These are phyloP conservation scores for Poecilia wingei DNA, from an alignment of 2,797 vertebrate species.

Conservation along the genomic window DNA sequence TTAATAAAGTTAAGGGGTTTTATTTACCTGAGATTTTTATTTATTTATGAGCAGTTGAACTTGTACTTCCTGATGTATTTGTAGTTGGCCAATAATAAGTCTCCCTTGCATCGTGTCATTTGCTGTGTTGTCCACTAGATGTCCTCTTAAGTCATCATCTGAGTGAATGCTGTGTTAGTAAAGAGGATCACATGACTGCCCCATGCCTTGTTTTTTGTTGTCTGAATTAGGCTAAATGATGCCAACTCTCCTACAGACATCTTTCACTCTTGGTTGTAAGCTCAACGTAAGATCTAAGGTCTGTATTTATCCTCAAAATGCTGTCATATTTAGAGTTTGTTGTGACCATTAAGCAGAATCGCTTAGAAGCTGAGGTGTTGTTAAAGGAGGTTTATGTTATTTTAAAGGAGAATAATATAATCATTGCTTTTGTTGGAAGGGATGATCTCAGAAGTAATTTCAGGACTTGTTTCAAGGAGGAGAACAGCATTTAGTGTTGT, in stretches of 20 bases:
- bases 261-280: neutral
- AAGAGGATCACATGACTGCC: constrained; percentile 41
- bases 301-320: constrained; percentile 5
- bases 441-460: neutral
- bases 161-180: constrained; percentile 8
- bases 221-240: constrained; percentile 27
- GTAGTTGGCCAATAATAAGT: neutral
- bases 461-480: neutral
- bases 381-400: neutral
- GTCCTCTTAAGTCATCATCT: constrained; percentile 53
- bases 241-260: constrained; percentile 7
- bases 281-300: neutral
- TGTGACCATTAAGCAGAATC: neutral
- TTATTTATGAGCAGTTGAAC: neutral
- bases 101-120: neutral
- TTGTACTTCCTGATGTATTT: neutral
- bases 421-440: neutral
- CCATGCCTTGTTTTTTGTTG: constrained; percentile 34
- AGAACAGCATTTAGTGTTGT: neutral
- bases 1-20: neutral
- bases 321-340: neutral
- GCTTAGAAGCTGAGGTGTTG: neutral
- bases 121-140: constrained; percentile 66
- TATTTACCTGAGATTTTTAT: neutral
- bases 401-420: neutral